phyloP scores from a whole-genome alignment of 2,113 vertebrate genomes.

The Vulpes lagopus region DNA sequence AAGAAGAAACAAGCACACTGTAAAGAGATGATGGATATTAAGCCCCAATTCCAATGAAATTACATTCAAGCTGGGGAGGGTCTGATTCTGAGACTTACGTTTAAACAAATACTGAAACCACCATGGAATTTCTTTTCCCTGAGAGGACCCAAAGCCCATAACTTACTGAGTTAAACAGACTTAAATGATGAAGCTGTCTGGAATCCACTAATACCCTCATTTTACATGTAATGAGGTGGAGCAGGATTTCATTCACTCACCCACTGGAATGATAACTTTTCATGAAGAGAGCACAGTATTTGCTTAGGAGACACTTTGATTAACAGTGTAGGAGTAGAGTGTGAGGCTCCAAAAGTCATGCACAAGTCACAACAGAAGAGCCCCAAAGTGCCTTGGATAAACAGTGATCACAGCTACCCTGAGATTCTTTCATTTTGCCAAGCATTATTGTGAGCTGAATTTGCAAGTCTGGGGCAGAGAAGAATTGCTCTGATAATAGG shows the following conservation, averaged over 20 bases:
- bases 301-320: background rate
- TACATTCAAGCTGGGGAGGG: background rate
- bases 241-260: background rate
- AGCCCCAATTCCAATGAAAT: background rate
- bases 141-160: background rate
- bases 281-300: background rate
- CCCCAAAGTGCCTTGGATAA: background rate
- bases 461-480: background rate
- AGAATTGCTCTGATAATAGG: background rate
- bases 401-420: background rate
- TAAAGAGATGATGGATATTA: background rate
- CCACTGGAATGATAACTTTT: background rate
- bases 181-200: background rate
- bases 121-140: background rate
- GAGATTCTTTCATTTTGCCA: background rate
- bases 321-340: background rate
- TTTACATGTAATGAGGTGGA: background rate
- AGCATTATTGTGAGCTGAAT: background rate
- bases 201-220: background rate
- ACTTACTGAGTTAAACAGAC: background rate
- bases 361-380: background rate
- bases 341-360: background rate
- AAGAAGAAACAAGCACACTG: background rate
- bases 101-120: constrained; percentile 45
- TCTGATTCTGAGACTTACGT: background rate